Percentiles rank a stretch among this genome's conserved stretches.
Conservation (phyloP, 2,888 invertebrate genomes). For the Stramonita haemastoma region DNA sequence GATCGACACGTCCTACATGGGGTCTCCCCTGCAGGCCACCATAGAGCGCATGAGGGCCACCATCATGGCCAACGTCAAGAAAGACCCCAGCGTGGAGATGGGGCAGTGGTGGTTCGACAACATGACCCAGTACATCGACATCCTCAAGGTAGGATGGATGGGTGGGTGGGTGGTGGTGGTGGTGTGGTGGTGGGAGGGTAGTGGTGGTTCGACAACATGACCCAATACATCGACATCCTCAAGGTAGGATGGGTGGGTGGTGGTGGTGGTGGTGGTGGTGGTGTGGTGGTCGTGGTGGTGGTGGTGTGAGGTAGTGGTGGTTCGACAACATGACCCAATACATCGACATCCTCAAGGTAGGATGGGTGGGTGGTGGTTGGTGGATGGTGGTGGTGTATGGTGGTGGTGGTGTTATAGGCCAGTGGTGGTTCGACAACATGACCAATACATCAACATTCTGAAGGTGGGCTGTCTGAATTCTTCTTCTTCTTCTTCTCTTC, state of each 20-base stretch:
- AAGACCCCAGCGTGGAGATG: slow-evolving; percentile 50
- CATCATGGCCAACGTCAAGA: slow-evolving; percentile 50
- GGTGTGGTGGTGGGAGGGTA: neutral
- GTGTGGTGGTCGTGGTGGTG: neutral
- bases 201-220: neutral
- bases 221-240: too few species aligned
- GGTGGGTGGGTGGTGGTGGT: neutral
- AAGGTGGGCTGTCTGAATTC: neutral
- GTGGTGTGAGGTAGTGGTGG: slow-evolving; percentile 56
- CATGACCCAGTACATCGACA: slow-evolving; percentile 65
- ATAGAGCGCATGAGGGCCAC: slow-evolving; percentile 52
- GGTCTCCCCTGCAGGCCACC: slow-evolving; percentile 42
- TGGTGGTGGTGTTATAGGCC: neutral
- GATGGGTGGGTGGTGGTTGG: neutral
- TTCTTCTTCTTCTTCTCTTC: too few species aligned
- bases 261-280: neutral
- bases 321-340: slow-evolving; percentile 65
- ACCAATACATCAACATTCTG: too few species aligned
- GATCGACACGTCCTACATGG: slow-evolving; percentile 42
- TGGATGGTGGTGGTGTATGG: neutral
- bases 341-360: slow-evolving; percentile 58
- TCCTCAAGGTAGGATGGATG: slow-evolving; percentile 50
- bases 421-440: neutral
- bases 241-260: neutral
- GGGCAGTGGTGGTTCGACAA: slow-evolving; percentile 64